Base-by-base conservation (phyloP, 2,113 vertebrate genomes). In the human region DNA sequence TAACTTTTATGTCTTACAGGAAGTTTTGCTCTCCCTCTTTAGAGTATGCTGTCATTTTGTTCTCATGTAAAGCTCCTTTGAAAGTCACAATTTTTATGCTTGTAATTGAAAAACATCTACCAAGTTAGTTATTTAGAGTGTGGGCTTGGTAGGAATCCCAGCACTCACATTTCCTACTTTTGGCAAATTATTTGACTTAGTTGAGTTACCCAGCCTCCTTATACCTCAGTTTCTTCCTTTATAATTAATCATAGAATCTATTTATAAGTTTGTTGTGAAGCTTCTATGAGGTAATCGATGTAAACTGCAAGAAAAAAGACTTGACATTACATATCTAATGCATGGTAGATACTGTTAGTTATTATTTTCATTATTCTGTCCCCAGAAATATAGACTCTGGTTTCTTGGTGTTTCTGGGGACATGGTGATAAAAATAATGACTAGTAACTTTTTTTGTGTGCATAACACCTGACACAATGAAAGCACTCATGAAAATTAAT, bases 1-100 rank as follows among this genome's bases (percentile, higher is more conserved):
- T 6, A 57, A 2, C 2, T 5, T 2, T 25, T 17, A 27, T 8
- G 18, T 2, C 3, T 57, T 43, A 3, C 23, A 18, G 27, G 6
- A 3, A 17, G 3, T 35, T 27, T 35, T 75, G 6, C 35, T 20
- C 5, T 57, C 35, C 2, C 84, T 61, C 50, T 66, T 57, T 32
- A 66, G 23, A 61, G 16, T 6, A 70, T 32, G 3, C 8, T 27
- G 13, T 78, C n/a, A 16, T 40, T 43, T 8, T 20, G 48, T 81
- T 81, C 7, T 90, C 30, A 16, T 72, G 6, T 4, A 20, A 91
- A 66, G 1, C 9, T 27, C n/a, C 10, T 55, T 61, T 35, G 30
- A 2, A 5, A 30, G 10, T 61, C 11, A 25, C 27, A 38, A 9
- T 79, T 59, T 45, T 59, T 38, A n/a, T 14, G 9, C 5, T 0